Evolutionary conservation across 1,140 invertebrate genomes (phyloP).

Genomic region (Orchesella cincta): DNA sequence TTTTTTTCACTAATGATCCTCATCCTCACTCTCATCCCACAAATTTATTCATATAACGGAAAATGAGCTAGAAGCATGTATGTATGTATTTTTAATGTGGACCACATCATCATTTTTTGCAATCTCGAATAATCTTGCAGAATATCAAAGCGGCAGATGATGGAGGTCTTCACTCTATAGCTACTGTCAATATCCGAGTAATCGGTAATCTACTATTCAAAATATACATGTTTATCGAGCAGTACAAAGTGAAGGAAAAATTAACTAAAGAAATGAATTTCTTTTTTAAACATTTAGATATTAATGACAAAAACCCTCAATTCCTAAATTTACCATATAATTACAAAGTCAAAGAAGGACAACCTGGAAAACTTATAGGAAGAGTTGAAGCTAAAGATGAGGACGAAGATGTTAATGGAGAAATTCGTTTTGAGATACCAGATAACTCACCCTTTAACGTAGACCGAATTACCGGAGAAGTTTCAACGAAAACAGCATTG

Average conservation of each 20-base stretch:
- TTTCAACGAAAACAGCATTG: constrained; percentile 72
- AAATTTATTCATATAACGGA: background rate
- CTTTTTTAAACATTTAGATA: background rate
- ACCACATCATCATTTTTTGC: background rate
- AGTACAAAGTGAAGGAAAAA: too few species aligned
- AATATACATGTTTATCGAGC: too few species aligned
- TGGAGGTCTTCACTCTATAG: constrained; percentile 75
- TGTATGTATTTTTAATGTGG: background rate
- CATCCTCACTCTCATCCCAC: too few species aligned
- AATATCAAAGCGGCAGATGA: constrained; percentile 81
- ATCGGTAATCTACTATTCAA: too few species aligned
- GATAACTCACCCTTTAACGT: constrained; percentile 75
- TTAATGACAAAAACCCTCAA: constrained; percentile 51
- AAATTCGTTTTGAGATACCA: constrained; percentile 68
- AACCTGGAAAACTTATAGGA: constrained; percentile 68
- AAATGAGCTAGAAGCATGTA: background rate
- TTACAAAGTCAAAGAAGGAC: constrained; percentile 80
- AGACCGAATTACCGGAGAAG: constrained; percentile 75
- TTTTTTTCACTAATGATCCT: too few species aligned
- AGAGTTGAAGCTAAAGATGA: constrained; percentile 78
- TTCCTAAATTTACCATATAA: constrained; percentile 60
- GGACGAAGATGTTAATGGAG: constrained; percentile 70
- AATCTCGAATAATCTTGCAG: constrained; percentile 56
- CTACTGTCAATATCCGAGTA: constrained; percentile 82
- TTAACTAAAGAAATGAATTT: too few species aligned